Evolutionary conservation across 2,113 vertebrate genomes (phyloP), one percentile per base, ranked within the genome.

Genomic region (Acanthisitta chloris): DNA sequence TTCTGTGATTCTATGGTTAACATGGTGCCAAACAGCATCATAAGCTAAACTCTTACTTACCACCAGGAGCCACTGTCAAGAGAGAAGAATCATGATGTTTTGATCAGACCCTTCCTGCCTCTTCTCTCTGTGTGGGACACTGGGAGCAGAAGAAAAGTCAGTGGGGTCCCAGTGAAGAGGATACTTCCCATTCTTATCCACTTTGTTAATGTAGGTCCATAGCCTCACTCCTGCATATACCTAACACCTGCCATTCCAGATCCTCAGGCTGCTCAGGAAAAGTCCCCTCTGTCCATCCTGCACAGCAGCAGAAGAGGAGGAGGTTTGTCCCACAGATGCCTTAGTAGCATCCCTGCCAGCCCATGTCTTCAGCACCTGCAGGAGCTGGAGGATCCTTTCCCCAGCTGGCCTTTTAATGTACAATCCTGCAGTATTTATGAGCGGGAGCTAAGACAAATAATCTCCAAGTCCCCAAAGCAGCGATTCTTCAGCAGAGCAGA

Each of bases 61-160:
- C 51, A 28, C 24, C 29, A 71, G 33, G 18, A 91, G 59, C 33
- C 21, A 40, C 24, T 20, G 62, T 14, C 31, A 70, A 51, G 64
- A 55, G 10, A 70, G 12, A 81, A 43, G 14, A 54, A 16, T 1
- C 2, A 3, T 5, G 31, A 85, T 20, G 13, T 48, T 89, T 74
- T 4, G 0, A 5, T 61, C 31, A 49, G n/a, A 46, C 4, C 7
- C 11, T 24, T 84, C 51, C 46, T 61, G 52, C 17, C 29, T 77
- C 26, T 29, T 31, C 5, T 1, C 15, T 54, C 64, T n/a, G 19
- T 3, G 0, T 6, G 46, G 46, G 26, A 8, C 46, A n/a, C 33
- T 2, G 17, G 61, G 34, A 91, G 58, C 64, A 86, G 36, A 71
- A 89, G 43, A 88, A 91, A 86, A 7, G 12, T 36, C 49, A 73